Evolutionary conservation across 2,113 vertebrate genomes (phyloP), one percentile per base, ranked within the genome.

Genomic region (Gadus chalcogrammus): DNA sequence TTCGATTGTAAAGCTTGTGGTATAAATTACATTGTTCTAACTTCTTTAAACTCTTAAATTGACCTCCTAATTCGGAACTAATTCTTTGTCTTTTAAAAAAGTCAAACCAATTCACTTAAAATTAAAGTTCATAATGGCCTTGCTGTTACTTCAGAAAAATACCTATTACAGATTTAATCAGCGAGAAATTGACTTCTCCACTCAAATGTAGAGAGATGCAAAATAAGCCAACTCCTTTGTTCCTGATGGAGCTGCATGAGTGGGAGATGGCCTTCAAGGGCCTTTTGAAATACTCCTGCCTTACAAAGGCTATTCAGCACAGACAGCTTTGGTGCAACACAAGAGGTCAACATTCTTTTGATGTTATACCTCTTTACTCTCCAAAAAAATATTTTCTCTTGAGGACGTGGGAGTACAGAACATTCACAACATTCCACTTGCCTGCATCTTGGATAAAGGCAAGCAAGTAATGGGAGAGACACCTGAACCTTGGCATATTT

Each of bases 221-320:
- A 12, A 8, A 28, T 67, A 69, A 52, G 71, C 73, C 52, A 16
- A 1, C 53, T 60, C 71, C 75, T 81, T 72, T 76, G 67, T 77
- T 72, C 31, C 22, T 38, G 5, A 53, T 15, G 63, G 35, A 52
- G 52, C 73, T 73, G 58, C 74, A 11, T 0, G 22, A 74, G 87
- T 87, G 74, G 80, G 86, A 75, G 78, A 75, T 15, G 65, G 65
- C 79, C 83, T 87, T 83, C 70, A 16, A 58, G 66, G 63, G 65
- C 73, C 48, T 75, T 72, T 82, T 63, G 84, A 87, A 79, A 65
- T 67, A 70, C 64, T 55, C 35, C 17, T 71, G 35, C 73, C 65
- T 48, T 18, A 84, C 74, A 84, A 86, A 72, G 72, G 22, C 75
- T 74, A 78, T 84, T 85, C 66, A 79, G 31, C 0, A 42, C 71